A percentile compares a stretch with the other conserved stretches of the same genome.
These are phyloP conservation scores for Gerris lacustris DNA, from an alignment of 2,888 invertebrate species.

Conservation along the genomic window DNA sequence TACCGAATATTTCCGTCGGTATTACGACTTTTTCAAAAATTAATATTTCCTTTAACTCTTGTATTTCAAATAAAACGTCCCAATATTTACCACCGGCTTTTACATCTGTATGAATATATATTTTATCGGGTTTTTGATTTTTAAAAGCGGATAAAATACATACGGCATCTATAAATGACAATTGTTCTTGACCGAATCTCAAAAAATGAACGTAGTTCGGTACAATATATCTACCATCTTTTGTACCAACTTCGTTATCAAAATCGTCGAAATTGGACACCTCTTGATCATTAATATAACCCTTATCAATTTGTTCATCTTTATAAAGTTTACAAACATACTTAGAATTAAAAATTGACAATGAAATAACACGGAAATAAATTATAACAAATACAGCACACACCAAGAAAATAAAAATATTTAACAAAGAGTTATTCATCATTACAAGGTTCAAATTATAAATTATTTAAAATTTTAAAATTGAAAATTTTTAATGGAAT, in stretches of 20 bases:
- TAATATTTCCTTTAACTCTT: slow-evolving; percentile 25
- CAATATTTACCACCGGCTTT: slow-evolving; percentile 25
- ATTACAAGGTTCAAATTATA: no score
- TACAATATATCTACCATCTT: slow-evolving; percentile 28
- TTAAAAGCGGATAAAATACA: slow-evolving; percentile 27
- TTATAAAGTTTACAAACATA: no score
- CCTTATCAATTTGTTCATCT: no score
- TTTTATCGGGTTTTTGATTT: slow-evolving; percentile 31
- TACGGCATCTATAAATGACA: slow-evolving; percentile 27
- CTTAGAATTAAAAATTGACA: no score
- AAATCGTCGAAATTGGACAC: slow-evolving; percentile 18
- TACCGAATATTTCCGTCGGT: slow-evolving; percentile 36
- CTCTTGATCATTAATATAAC: background rate
- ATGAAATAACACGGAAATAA: no score
- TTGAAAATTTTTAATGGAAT: no score
- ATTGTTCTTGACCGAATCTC: slow-evolving; percentile 24
- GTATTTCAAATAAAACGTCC: slow-evolving; percentile 23
- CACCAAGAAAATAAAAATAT: no score
- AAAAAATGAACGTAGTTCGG: slow-evolving; percentile 34
- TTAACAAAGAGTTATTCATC: no score
- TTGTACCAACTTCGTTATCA: slow-evolving; percentile 30
- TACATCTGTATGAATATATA: slow-evolving; percentile 32
- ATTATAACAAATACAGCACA: no score
- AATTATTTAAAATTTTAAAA: no score
- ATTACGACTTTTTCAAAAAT: slow-evolving; percentile 25